phyloP scores from a whole-genome alignment of 2,888 invertebrate species.

The Nemotelus nigrinus region DNA sequence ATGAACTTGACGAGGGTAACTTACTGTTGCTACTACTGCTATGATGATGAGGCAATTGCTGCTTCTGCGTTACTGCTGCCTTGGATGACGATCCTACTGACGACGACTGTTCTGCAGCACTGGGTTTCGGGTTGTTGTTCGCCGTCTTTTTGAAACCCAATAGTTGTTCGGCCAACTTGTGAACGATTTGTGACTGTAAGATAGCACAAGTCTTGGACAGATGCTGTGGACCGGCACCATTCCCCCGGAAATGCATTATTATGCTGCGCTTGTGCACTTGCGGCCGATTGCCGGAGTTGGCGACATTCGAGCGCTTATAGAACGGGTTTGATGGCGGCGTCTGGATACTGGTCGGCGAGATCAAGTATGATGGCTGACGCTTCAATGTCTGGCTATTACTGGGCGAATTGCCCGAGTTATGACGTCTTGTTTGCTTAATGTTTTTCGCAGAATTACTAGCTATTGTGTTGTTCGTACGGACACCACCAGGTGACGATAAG shows the following conservation, averaged over 20 bases:
- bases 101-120: not conserved
- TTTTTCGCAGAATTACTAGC: not conserved
- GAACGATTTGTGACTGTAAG: slow-evolving; percentile 30
- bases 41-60: not conserved
- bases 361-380: slow-evolving; percentile 1
- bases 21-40: slow-evolving; percentile 6
- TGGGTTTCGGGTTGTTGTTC: not conserved
- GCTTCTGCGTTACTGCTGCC: not conserved
- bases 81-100: not conserved
- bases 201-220: slow-evolving; percentile 29
- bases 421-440: slow-evolving; percentile 16
- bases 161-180: slow-evolving; percentile 26
- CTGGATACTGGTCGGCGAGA: not conserved
- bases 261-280: slow-evolving; percentile 32
- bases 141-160: slow-evolving; percentile 16
- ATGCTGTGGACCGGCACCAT: not conserved
- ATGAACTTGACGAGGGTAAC: slow-evolving; percentile 16
- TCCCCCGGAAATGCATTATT: not conserved
- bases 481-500: not conserved
- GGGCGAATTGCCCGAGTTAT: not conserved
- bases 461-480: not conserved
- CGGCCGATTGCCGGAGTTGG: not conserved
- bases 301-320: not conserved
- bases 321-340: slow-evolving; percentile 13
- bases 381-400: slow-evolving; percentile 1